Evolutionary conservation across 1,140 invertebrate genomes (phyloP).

Genomic region (Nixonia krombeini): DNA sequence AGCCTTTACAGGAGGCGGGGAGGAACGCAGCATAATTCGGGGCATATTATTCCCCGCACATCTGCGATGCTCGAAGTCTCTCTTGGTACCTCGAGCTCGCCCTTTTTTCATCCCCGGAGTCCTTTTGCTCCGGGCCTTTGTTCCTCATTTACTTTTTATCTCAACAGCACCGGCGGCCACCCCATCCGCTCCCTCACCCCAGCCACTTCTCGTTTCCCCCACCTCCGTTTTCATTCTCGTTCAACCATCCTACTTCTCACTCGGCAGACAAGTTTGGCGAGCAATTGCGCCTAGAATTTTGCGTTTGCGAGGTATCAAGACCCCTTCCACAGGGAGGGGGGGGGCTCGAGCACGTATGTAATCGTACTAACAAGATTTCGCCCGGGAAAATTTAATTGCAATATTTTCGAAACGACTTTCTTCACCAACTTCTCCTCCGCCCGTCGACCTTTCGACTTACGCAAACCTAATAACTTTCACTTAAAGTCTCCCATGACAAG

Average conservation of each 20-base stretch:
- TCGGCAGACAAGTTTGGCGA: constrained; percentile 31
- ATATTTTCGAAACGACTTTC: too few species aligned
- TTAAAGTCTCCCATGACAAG: too few species aligned
- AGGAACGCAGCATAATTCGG: constrained; percentile 66
- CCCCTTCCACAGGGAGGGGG: too few species aligned
- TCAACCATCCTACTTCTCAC: too few species aligned
- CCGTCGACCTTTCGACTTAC: too few species aligned
- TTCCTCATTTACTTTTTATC: constrained; percentile 71
- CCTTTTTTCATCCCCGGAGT: constrained; percentile 45
- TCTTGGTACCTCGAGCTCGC: constrained; percentile 51
- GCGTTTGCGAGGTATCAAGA: constrained; percentile 16
- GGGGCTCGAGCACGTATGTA: too few species aligned
- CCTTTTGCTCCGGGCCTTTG: too few species aligned
- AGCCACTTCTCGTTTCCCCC: constrained; percentile 6
- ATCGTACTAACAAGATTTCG: too few species aligned
- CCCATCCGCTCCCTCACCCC: constrained; percentile 18
- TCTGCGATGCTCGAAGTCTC: constrained; percentile 60
- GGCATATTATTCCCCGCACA: constrained; percentile 70
- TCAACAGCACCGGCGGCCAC: constrained; percentile 47
- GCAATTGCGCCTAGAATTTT: constrained; percentile 37
- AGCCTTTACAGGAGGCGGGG: constrained; percentile 43
- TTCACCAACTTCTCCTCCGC: too few species aligned
- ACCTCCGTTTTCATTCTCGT: constrained; percentile 12
- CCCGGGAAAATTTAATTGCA: too few species aligned
- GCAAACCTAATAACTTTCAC: too few species aligned